A percentile compares a stretch with the other conserved stretches of the same genome.
These are phyloP conservation scores for Plagiodera versicolora DNA, from an alignment of 2,888 invertebrate species.

Conservation along the genomic window DNA sequence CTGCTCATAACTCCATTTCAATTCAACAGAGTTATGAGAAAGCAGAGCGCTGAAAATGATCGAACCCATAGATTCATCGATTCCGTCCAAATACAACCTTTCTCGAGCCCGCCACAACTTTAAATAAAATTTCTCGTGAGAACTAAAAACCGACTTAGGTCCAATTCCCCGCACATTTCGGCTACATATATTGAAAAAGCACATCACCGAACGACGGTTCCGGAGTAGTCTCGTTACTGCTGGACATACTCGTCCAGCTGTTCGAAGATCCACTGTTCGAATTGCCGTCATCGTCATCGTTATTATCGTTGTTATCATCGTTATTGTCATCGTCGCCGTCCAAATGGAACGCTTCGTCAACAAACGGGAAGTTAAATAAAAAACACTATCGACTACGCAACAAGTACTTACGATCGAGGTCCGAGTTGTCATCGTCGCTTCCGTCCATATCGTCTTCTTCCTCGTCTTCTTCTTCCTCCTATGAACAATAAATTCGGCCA, in stretches of 20 bases:
- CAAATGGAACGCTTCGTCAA: neutral
- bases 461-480: conserved; percentile 60
- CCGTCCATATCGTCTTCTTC: conserved; percentile 66
- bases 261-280: conserved; percentile 36
- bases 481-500: neutral
- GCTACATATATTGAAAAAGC: conserved; percentile 20
- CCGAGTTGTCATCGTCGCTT: conserved; percentile 64
- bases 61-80: no score
- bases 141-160: no score
- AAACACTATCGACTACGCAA: neutral
- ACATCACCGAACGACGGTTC: conserved; percentile 29
- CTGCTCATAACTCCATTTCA: no score
- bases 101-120: no score
- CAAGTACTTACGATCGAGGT: conserved; percentile 50
- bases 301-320: conserved; percentile 51
- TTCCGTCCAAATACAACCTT: no score
- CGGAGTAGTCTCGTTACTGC: conserved; percentile 28
- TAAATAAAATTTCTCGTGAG: no score
- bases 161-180: neutral
- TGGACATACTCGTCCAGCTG: conserved; percentile 37
- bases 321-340: conserved; percentile 50
- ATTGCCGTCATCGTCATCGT: conserved; percentile 38
- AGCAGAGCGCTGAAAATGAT: no score
- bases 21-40: no score
- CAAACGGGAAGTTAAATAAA: neutral